Evolutionary conservation across 2,888 invertebrate genomes (phyloP).

Genomic region (Acleris holmiana): DNA sequence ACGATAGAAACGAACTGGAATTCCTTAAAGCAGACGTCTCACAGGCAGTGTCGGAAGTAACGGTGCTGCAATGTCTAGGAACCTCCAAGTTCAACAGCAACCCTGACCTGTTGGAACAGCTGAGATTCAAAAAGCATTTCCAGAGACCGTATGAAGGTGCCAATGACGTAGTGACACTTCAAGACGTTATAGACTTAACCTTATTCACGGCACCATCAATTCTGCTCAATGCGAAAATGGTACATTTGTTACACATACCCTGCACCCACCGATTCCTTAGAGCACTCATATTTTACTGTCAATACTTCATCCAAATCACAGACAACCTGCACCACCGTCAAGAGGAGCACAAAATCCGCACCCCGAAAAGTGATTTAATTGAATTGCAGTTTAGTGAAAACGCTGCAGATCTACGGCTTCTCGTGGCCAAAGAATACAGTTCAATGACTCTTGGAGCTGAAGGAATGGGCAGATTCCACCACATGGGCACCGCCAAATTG

Average conservation of each 20-base stretch:
- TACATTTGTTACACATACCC: constrained; percentile 21
- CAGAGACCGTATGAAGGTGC: constrained; percentile 7
- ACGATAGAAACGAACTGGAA: constrained; percentile 9
- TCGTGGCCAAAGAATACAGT: constrained; percentile 29
- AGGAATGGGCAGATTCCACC: constrained; percentile 8
- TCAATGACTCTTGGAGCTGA: constrained; percentile 14
- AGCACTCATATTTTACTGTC: constrained; percentile 33
- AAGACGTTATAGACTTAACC: constrained; percentile 28
- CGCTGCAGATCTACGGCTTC: constrained; percentile 19
- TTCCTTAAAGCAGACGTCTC: neutral
- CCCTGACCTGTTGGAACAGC: constrained; percentile 18
- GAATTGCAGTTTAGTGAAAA: constrained; percentile 16
- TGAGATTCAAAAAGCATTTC: constrained; percentile 19
- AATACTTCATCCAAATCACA: constrained; percentile 28
- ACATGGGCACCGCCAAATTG: constrained; percentile 9
- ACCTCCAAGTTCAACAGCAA: constrained; percentile 14
- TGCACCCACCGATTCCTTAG: constrained; percentile 19
- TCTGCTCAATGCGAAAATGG: constrained; percentile 3
- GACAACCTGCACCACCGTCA: constrained; percentile 7
- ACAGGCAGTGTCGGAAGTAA: neutral
- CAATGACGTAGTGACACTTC: constrained; percentile 20
- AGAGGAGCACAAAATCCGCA: constrained; percentile 5
- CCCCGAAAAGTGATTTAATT: constrained; percentile 6
- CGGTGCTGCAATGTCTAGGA: neutral
- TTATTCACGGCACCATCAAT: constrained; percentile 14